Base-by-base conservation (phyloP, 23 tunicate species). In the Oikopleura dioica region DNA sequence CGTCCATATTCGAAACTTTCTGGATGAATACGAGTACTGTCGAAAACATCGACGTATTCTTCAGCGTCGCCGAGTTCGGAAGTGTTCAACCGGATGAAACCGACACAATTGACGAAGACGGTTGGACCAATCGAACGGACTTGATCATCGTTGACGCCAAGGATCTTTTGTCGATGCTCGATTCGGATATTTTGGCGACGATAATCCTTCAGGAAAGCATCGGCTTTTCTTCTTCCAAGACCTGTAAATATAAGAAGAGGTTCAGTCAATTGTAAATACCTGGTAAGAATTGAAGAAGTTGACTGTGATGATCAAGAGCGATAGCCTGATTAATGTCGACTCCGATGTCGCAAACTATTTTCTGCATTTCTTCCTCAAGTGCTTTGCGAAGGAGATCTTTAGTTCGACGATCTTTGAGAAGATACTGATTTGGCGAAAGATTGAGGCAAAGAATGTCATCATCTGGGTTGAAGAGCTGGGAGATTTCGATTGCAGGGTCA, bases 1-100 rank as follows among this genome's bases (percentile, higher is more conserved):
- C 97, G 82, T n/a, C 92, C 97, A 89, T 89, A 91, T 51, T 85
- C 92, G 82, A 85, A 91, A 26, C 87, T 91, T 55, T 91, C 97
- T 28, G 97, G 97, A 69, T 91, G 97, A 9, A 91, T 89, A 36
- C 97, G 84, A 32, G 85, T 79, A 0, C 92, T 92, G 79, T 91
- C 97, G 24, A 91, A 67, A 21, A 91, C 95, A 77, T 91, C 97
- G 59, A 91, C 85, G 84, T 91, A 91, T 0, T 81, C 84, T 35
- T 83, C 87, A 30, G 88, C 82, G 84, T 84, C 80, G 76, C 2
- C 31, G 32, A 79, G 38, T 16, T 0, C 35, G 0, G 51, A 80
- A 30, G 97, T 91, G 81, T 91, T 89, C 58, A 91, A 85, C 79
- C 85, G 85, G 0, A 91, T 91, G 77, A 91, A 91, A 24, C 97